Base-by-base conservation (phyloP, 2,113 vertebrate species). In the Hiodon alosoides region DNA sequence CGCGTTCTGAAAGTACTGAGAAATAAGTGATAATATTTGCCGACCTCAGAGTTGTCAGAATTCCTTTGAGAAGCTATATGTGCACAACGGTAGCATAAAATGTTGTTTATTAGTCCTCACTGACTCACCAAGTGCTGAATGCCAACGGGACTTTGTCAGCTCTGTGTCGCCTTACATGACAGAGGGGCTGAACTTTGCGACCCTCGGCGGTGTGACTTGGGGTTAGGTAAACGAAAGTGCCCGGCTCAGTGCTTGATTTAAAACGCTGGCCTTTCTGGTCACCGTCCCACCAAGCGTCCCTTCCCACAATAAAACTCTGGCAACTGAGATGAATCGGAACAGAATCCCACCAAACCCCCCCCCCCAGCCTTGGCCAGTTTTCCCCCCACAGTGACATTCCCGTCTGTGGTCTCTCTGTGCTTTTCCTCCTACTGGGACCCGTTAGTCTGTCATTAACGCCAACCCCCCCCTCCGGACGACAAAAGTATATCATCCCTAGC, bases 401-500 rank as follows among this genome's bases (percentile, higher is more conserved):
- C 79, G 83, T 83, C 77, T 89, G 83, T 46, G 80, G 14, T 59
- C 79, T 67, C 77, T 71, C 74, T 68, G 72, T 67, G 83, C 84
- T 81, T 85, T 52, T 85, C 90, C 74, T 82, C 77, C 59, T 64
- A 75, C 61, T 74, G 31, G 77, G 83, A 85, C 82, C 80, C 31
- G 31, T 31, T 58, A 78, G 84, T 88, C 89, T 91, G 83, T 90
- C 83, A 91, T 91, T 90, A 90, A 76, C 71, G 17, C 9, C 7
- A 3, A 31, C 31, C 4, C 31, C 6, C 9, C 77, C 55, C n/a
- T 31, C 31, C 31, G 31, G 31, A 31, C 2, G 31, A 31, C 31
- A 31, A 31, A 71, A 81, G 51, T 48, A 78, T 61, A 77, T 7
- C 64, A 4, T 66, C 79, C 77, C 86, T 73, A 47, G 79, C 71